These are phyloP conservation scores for Excalfactoria chinensis DNA, from an alignment of 2,113 vertebrate species.

Conservation along the genomic window DNA sequence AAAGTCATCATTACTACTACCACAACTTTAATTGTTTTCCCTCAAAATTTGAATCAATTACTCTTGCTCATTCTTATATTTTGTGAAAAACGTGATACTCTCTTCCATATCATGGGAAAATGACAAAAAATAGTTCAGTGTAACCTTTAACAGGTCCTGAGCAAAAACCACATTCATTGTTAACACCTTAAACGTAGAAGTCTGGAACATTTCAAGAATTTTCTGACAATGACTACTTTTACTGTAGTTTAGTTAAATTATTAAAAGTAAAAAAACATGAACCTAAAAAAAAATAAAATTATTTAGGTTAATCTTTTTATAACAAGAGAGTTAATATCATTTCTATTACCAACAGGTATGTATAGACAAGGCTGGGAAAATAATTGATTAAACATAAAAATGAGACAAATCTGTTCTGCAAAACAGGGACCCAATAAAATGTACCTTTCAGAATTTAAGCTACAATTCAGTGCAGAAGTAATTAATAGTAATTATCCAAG, in stretches of 20 bases:
- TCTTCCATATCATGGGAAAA: background rate
- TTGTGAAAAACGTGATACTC: background rate
- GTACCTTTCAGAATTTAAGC: background rate
- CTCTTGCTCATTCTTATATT: background rate
- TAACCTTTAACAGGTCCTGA: background rate
- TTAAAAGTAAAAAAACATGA: background rate
- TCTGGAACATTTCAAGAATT: background rate
- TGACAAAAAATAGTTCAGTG: background rate
- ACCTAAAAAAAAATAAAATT: background rate
- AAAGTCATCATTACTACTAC: background rate
- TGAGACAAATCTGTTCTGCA: background rate
- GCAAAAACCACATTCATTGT: background rate
- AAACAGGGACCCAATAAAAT: background rate
- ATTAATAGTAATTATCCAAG: background rate
- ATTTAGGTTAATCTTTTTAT: background rate
- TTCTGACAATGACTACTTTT: background rate
- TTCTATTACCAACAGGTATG: background rate
- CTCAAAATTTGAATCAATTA: background rate
- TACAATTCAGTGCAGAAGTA: background rate
- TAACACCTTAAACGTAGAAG: background rate
- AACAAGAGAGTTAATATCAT: background rate
- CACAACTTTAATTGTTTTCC: background rate
- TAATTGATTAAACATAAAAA: background rate
- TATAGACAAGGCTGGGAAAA: background rate
- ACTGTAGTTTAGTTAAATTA: background rate